Base-by-base conservation (phyloP, 1,140 invertebrate genomes). In the Oreohelix idahoensis region DNA sequence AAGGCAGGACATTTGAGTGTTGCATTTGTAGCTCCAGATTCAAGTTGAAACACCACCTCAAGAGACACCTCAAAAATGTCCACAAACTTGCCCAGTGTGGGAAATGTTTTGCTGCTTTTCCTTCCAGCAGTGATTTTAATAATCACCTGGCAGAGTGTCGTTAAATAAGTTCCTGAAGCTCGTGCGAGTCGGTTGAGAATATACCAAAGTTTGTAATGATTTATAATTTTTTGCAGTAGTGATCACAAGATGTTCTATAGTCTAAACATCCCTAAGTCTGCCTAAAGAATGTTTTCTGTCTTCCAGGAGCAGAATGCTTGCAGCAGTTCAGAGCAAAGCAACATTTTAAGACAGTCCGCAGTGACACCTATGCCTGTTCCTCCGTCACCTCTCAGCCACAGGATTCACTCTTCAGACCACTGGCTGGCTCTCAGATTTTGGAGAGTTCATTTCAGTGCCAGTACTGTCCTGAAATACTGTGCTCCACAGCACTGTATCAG, bases 21-120 rank as follows among this genome's bases (percentile, higher is more conserved):
- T 20, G 20, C 77, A 36, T 69, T 15, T 79, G 77, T 35, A 13
- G 38, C 5, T 1, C 77, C 8, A 69, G 36, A 23, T 79, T 79
- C 58, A 79, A 79, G 36, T 42, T 79, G 32, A 79, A 79, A 69
- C 77, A 79, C 29, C 77, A 79, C n/a, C 58, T 79, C 10, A 79
- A 79, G 53, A 63, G 45, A 29, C 77, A 79, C 58, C 38, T 79
- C 10, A 69, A 66, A 38, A 49, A 5, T 38, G 36, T 79, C 4
- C 77, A 79, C 77, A 79, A 79, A 39, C 51, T 79, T 23, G 20
- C 53, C 2, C 58, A 66, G 63, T 79, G 77, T 69, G 63, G 63
- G 13, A 79, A 66, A 79, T 79, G 77, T 66, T 26, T 66, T 51
- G 58, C 77, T 4, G n/a, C 36, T 17, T 79, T 79, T 66, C 4